Conservation (phyloP, 2,113 vertebrate species). For the Anas platyrhynchos region DNA sequence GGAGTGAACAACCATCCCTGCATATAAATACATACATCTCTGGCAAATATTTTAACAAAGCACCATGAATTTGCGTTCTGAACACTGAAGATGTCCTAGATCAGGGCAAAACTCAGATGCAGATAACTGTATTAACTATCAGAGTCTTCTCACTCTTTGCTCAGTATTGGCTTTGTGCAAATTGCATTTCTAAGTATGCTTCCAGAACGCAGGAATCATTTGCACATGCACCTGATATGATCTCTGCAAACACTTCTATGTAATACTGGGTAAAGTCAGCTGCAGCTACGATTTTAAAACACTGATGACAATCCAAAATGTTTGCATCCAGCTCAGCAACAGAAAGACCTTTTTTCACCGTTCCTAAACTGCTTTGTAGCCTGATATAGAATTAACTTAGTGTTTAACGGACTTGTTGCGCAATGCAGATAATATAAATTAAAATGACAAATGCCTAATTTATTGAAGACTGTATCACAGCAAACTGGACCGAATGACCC, state of each 20-base stretch:
- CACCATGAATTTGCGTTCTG: background rate
- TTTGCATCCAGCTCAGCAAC: conserved; percentile 39
- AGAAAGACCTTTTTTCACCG: conserved; percentile 9
- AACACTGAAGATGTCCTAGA: background rate
- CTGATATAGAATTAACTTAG: conserved; percentile 6
- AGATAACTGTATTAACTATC: background rate
- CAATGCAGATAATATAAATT: background rate
- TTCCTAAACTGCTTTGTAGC: conserved; percentile 37
- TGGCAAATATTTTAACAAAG: background rate
- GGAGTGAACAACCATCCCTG: background rate
- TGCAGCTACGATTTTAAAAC: conserved; percentile 8
- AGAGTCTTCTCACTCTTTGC: background rate
- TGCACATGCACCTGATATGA: conserved; percentile 21
- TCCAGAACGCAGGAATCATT: conserved; percentile 4
- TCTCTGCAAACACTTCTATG: background rate
- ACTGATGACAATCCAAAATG: conserved; percentile 30
- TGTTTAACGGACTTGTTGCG: conserved; percentile 24
- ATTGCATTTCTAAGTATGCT: background rate
- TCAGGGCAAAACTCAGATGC: background rate
- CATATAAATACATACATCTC: background rate
- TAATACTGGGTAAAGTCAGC: background rate
- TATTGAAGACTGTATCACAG: background rate
- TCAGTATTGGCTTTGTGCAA: background rate
- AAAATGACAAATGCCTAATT: background rate
- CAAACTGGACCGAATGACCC: background rate